Base-by-base conservation (phyloP, 2,113 vertebrate species). In the Lipotes vexillifer region DNA sequence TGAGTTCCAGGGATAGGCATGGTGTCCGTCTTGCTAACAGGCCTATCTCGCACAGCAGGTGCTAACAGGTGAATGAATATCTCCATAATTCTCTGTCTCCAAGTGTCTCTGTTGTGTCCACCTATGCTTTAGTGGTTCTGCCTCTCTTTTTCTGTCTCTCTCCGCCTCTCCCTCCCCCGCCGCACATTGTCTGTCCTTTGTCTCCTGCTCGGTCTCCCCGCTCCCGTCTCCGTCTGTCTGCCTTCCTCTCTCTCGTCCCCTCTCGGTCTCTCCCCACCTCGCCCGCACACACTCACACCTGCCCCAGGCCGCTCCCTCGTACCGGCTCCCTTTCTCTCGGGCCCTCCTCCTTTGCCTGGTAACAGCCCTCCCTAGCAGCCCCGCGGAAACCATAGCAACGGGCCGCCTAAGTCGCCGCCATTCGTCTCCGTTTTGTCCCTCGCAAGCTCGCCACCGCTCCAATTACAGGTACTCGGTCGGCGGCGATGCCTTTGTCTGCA, bases 341-440 rank as follows among this genome's bases (percentile, higher is more conserved):
- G n/a, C 68, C 52, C 21, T 94, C 90, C 96, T 46, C 25, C 0
- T 97, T 98, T 98, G 98, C 98, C 96, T 97, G 78, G 98, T 78
- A 98, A 98, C 98, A 10, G 0, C 84, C 78, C 92, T 95, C 90
- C 86, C 71, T 41, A 82, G 75, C 88, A 96, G 75, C 52, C 77
- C 91, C 31, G 2, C 11, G 8, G 95, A 95, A 98, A 97, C 98
- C 94, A 97, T 97, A 97, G 98, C 88, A 97, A 98, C 97, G 1
- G 80, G 93, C 90, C 83, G 94, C 90, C 84, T 68, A 96, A 96
- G 90, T 69, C 41, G 29, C 15, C 13, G 55, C 90, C 90, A 96
- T 97, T 97, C 96, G 61, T 97, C 92, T 95, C 88, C 55, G 97
- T 92, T 98, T 98, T 97, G 98, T 98, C 93, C 90, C 77, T 57